These are phyloP conservation scores for Haemorhous mexicanus DNA, from an alignment of 2,113 vertebrate genomes.

Conservation along the genomic window DNA sequence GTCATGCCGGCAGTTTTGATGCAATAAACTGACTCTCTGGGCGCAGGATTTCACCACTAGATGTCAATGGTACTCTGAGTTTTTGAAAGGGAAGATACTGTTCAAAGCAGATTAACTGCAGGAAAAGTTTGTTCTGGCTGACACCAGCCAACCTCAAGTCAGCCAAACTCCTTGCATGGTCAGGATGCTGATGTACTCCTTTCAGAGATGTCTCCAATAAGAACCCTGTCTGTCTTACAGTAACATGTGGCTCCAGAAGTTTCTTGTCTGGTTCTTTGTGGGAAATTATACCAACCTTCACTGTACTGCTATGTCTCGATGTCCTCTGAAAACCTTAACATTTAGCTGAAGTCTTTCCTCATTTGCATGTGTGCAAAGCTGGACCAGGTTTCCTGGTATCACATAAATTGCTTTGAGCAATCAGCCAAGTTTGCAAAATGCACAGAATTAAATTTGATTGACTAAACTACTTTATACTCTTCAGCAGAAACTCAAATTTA, in stretches of 20 bases:
- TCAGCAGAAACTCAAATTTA: not conserved
- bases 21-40: not conserved
- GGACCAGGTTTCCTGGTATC: not conserved
- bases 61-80: not conserved
- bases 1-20: not conserved
- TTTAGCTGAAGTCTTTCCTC: not conserved
- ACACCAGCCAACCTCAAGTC: not conserved
- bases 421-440: not conserved
- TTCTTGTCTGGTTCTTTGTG: not conserved
- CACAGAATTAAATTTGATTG: not conserved
- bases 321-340: not conserved
- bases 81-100: not conserved
- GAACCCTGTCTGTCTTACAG: not conserved
- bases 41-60: slow-evolving; percentile 33
- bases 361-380: not conserved
- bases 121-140: not conserved
- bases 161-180: not conserved
- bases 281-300: not conserved
- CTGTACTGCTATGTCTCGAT: not conserved
- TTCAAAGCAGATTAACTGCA: not conserved
- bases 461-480: not conserved
- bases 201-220: not conserved
- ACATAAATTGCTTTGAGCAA: not conserved
- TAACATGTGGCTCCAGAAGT: not conserved
- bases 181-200: not conserved